Evolutionary conservation across 2,113 vertebrate species (phyloP), one percentile per base, ranked within the genome.

Genomic region (Antechinus stuartii): DNA sequence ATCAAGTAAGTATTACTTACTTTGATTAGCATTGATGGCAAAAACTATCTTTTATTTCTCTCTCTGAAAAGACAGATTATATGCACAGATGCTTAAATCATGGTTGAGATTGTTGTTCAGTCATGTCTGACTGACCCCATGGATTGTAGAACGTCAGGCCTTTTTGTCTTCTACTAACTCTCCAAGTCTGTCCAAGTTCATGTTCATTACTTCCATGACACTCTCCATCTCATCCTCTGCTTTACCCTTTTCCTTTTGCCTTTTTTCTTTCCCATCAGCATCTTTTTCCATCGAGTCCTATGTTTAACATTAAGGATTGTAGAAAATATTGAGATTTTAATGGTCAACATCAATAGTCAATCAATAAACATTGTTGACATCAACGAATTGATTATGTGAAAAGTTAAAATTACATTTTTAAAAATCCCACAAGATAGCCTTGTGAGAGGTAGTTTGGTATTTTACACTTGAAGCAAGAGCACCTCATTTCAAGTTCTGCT

Each of bases 1-100:
- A 98, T 98, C 98, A 98, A 99, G 99, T 99, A 98, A 93, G 90
- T 91, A 94, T 42, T 42, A 42, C 42, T 42, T 42, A 42, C 42
- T 42, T 42, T 42, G 42, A 42, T 42, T 42, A 1, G 42, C 26
- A 50, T 50, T 0, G 35, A 56, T 61, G 11, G 89, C 30, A 4
- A 24, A n/a, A 2, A 90, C 57, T 89, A 35, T 14, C 23, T 54
- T 90, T 91, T 42, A 23, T 84, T 22, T 76, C 35, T 76, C 4
- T 76, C 14, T n/a, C 61, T 68, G 61, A 68, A 68, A 68, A 68
- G 27, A 14, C 12, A 35, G 61, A 35, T 68, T 14, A 68, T 26
- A 54, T 55, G 2, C 22, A 55, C 35, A 76, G 68, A 84, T 42
- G 68, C 19, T 42, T 19, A 84, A 42, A 42, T 84, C 68, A 84